A percentile compares a stretch with the other conserved stretches of the same genome.
Evolutionary conservation across 2,113 vertebrate species (phyloP).

Genomic region (Synchiropus splendidus): DNA sequence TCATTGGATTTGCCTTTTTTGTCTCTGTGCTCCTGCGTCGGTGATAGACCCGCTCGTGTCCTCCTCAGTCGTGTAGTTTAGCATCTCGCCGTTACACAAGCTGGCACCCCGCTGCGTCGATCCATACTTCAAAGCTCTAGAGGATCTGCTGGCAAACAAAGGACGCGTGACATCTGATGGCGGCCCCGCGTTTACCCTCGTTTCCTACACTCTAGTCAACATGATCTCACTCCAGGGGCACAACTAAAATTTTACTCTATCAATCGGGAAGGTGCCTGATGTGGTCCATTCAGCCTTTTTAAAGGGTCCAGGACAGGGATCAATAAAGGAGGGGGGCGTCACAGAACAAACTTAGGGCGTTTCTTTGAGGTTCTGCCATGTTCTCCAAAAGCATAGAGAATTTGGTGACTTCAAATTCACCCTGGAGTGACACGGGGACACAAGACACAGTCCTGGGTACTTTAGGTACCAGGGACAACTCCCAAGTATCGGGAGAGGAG

Average conservation of each 20-base stretch:
- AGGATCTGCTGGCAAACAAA: slow-evolving; percentile 89
- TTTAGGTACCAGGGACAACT: too few species aligned
- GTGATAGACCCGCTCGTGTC: slow-evolving; percentile 83
- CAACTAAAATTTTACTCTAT: slow-evolving; percentile 2
- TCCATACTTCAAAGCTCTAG: slow-evolving; percentile 92
- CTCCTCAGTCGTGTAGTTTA: slow-evolving; percentile 78
- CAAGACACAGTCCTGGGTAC: too few species aligned
- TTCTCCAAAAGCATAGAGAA: too few species aligned
- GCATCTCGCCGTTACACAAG: slow-evolving; percentile 85
- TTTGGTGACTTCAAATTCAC: too few species aligned
- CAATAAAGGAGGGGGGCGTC: too few species aligned
- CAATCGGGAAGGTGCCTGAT: too few species aligned
- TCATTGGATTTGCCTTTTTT: slow-evolving; percentile 85
- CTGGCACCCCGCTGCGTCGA: slow-evolving; percentile 86
- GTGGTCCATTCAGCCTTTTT: too few species aligned
- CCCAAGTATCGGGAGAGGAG: too few species aligned
- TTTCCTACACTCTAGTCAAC: slow-evolving; percentile 84
- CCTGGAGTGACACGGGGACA: too few species aligned
- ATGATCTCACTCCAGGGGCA: slow-evolving; percentile 29
- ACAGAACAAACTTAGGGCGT: too few species aligned
- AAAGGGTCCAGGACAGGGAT: too few species aligned
- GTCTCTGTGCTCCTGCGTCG: slow-evolving; percentile 77
- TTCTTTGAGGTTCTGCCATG: too few species aligned
- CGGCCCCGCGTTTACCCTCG: slow-evolving; percentile 68
- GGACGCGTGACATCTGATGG: slow-evolving; percentile 78